Percentiles rank a stretch among this genome's conserved stretches.
phyloP scores from a whole-genome alignment of 1,140 invertebrate genomes.

The Sycophaga agraensis region DNA sequence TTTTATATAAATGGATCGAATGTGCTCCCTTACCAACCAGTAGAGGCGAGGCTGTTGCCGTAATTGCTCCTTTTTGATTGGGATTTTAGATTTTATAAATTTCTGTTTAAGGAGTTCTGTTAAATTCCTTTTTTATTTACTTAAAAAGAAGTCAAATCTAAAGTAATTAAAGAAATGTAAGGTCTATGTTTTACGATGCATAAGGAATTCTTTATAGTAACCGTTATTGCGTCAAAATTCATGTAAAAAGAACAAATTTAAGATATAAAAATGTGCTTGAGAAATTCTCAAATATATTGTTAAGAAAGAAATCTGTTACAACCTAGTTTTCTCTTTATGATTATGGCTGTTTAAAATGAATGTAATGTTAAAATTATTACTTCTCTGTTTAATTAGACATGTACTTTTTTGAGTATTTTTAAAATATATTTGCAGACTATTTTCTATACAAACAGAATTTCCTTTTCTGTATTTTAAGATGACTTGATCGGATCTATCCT shows the following conservation, averaged over 20 bases:
- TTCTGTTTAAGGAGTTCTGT: neutral
- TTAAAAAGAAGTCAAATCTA: neutral
- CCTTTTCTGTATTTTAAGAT: too few relatives aligned
- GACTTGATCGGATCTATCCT: too few relatives aligned
- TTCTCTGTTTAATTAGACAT: too few relatives aligned
- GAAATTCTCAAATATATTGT: neutral
- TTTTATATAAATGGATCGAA: conserved; percentile 74
- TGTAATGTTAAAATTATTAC: too few relatives aligned
- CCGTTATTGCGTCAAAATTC: conserved; percentile 1
- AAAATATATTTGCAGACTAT: too few relatives aligned
- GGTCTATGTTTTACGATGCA: neutral
- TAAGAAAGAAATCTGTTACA: neutral
- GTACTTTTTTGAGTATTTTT: too few relatives aligned
- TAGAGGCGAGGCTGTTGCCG: conserved; percentile 81
- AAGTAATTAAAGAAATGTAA: neutral
- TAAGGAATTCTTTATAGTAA: neutral
- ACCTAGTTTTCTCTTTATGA: neutral
- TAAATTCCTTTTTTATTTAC: neutral
- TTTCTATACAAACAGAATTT: too few relatives aligned
- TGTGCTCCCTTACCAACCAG: conserved; percentile 76
- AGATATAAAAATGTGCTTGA: neutral
- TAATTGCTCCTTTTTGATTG: conserved; percentile 60
- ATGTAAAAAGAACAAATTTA: neutral
- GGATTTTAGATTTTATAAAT: conserved; percentile 27
- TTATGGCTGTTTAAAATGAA: too few relatives aligned